Evolutionary conservation across 2,888 invertebrate species (phyloP).

Genomic region (Pachycephus smyrnensis): DNA sequence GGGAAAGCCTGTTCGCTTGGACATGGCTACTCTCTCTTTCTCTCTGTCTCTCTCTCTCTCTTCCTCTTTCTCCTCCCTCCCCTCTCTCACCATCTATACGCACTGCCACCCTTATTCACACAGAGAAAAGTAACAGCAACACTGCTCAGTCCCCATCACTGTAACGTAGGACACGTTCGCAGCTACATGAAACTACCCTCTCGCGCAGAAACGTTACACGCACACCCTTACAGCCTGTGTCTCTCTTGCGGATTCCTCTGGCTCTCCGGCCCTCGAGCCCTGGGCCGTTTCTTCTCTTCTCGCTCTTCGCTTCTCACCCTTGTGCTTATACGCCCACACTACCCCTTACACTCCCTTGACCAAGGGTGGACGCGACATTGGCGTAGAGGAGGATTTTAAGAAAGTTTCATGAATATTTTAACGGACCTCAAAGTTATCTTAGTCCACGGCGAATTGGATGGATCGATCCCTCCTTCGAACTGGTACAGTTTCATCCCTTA

Average conservation of each 20-base stretch:
- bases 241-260: conserved; percentile 10
- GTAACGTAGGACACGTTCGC: neutral
- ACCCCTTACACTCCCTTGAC: conserved; percentile 45
- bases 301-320: conserved; percentile 10
- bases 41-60: conserved; percentile 29
- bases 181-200: neutral
- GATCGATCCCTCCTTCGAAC: neutral
- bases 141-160: neutral
- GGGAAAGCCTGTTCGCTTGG: conserved; percentile 29
- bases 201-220: neutral
- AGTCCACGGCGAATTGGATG: neutral
- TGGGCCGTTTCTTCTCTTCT: conserved; percentile 9
- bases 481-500: neutral
- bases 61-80: conserved; percentile 26
- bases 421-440: neutral
- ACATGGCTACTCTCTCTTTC: conserved; percentile 41
- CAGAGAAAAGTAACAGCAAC: neutral
- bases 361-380: conserved; percentile 51
- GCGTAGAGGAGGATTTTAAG: conserved; percentile 45
- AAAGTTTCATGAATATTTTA: conserved; percentile 41
- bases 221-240: conserved; percentile 2
- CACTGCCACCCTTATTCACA: neutral
- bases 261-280: conserved; percentile 3
- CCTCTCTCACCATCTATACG: neutral
- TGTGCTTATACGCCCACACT: conserved; percentile 31